Evolutionary conservation across 2,797 vertebrate genomes (phyloP), one percentile per base, ranked within the genome.

Genomic region (Picus viridis): DNA sequence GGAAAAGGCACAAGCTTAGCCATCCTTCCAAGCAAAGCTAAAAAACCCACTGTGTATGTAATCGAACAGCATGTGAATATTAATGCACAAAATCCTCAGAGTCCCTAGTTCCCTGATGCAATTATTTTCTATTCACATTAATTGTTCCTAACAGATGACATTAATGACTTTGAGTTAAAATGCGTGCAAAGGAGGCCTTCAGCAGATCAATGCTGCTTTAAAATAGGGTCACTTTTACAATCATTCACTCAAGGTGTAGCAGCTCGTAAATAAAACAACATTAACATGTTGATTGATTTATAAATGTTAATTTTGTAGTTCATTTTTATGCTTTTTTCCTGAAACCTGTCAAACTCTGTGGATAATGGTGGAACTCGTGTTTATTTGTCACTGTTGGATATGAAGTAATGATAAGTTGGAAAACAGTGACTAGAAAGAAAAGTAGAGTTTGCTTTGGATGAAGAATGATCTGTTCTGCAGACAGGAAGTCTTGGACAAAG

Each of bases 111-210:
- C 98, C 98, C 98, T 70, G 64, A 98, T 98, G 98, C 98, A 99
- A 99, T 99, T 99, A 99, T 98, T 99, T 98, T 98, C 95, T 96
- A 97, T 98, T 99, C 98, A 97, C 96, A 98, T 98, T 98, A 97
- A 97, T 98, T 98, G 98, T 98, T 98, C 97, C 98, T 97, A 97
- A 97, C 97, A 97, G 98, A 98, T 98, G 98, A 98, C 98, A 98
- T 98, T 98, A 98, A 98, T 98, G 98, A 98, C 98, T 98, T 98
- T 98, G 97, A 98, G 97, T 97, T 97, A 97, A 97, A 98, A 97
- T 97, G 96, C 96, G 95, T 96, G 95, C 95, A 96, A 96, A 86
- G 95, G 94, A 97, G 95, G 95, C 96, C 96, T 86, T 97, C 92
- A 77, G 91, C 91, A 97, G 96, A 96, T 97, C 97, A 96, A 91